Base-by-base conservation (phyloP, 2,888 invertebrate species). In the Ichneumon xanthorius region DNA sequence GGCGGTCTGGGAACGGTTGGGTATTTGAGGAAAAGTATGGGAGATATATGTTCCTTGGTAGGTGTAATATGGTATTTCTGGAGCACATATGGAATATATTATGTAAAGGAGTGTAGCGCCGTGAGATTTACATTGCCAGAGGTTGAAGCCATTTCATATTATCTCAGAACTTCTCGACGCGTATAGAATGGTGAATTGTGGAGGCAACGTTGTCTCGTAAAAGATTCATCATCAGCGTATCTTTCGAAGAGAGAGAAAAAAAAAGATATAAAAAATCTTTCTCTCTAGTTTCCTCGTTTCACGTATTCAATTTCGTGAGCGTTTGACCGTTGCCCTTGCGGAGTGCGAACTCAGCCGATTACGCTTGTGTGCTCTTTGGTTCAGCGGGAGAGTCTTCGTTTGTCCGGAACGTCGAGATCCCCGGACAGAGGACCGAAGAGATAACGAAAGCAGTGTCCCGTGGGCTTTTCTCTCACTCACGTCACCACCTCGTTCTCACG, bases 241-340 rank as follows among this genome's bases (percentile, higher is more conserved):
- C 5, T 33, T 55, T 63, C 33, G 33, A 6, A n/a, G 6, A 67
- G 16, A 19, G 26, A n/a, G 16, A 16, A 1, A 48, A 14, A 30
- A n/a, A 37, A 67, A 19, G 45, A 48, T 48, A 4, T 26, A 50
- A 30, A 14, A 19, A 48, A 68, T 7, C 16, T 55, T 48, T n/a
- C 14, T 61, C 30, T 61, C 61, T 11, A 14, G 61, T 26, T 73
- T 73, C 11, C 45, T 61, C 40, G 58, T 40, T 50, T 14, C 30
- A 40, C 14, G 67, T 79, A 73, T 83, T 83, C 48, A 73, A 73
- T 83, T 83, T 79, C 73, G 40, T 37, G 48, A 37, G 16, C 37
- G 58, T 53, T 65, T 55, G 48, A 71, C 63, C 63, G 33, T 71
- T 53, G 11, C 50, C 50, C 50, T 50, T 45, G 71, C 40, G 45